Evolutionary conservation across 1,140 invertebrate species (phyloP).

Genomic region (Euglossa dilemma): DNA sequence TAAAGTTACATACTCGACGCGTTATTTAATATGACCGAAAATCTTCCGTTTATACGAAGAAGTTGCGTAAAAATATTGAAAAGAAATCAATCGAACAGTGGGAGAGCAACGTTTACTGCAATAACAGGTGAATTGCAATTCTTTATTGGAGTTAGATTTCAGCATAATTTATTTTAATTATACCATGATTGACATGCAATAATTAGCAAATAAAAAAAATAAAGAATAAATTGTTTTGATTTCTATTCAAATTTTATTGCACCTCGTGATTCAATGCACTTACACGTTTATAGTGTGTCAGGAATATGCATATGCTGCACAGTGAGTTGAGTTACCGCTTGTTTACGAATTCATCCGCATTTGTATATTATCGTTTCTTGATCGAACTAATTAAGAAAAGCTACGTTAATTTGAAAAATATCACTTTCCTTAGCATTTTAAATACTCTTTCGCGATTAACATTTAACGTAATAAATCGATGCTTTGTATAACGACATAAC

Average conservation of each 20-base stretch:
- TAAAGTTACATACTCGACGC: background rate
- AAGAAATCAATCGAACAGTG: background rate
- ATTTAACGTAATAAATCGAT: too few species aligned
- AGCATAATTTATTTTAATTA: background rate
- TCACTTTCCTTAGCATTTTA: too few species aligned
- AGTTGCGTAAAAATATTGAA: background rate
- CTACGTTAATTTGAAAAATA: background rate
- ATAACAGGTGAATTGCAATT: background rate
- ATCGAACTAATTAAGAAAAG: background rate
- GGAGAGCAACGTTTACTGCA: too few species aligned
- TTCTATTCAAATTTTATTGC: background rate
- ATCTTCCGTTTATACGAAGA: background rate
- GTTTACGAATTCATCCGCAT: background rate
- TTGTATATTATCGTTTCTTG: background rate
- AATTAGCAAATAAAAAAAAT: background rate
- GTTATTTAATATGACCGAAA: background rate
- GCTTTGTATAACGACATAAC: too few species aligned
- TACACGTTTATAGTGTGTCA: background rate
- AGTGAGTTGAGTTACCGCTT: background rate
- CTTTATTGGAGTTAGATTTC: background rate
- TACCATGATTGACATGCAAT: background rate
- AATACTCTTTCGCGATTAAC: too few species aligned
- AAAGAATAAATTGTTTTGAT: background rate
- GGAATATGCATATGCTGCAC: background rate
- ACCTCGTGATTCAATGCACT: background rate